Base-by-base conservation (phyloP, 1,140 invertebrate genomes). In the Cherax destructor region DNA sequence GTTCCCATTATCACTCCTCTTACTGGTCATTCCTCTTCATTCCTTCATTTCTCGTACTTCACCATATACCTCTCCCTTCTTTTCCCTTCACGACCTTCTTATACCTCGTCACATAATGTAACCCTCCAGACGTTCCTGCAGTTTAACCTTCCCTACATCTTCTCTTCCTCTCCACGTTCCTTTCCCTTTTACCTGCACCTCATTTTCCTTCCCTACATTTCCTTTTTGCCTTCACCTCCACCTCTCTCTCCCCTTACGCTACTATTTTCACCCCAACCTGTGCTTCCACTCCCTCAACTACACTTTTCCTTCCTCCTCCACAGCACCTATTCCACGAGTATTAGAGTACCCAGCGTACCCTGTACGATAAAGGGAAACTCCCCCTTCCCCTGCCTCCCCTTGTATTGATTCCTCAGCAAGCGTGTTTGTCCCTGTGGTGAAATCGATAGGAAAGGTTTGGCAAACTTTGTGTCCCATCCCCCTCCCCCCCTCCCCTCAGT, bases 381-480 rank as follows among this genome's bases (percentile, higher is more conserved):
- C 18, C 18, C 69, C 3, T 21, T 30, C 69, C 69, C n/a, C 21
- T 74, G 24, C 11, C 24, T 24, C 69, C 69, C 24, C 69, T 30
- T 10, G n/a, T 74, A 74, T 74, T 74, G 69, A 74, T 83, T 61
- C 30, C 80, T 61, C 80, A 21, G n/a, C 24, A 11, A 16, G 52
- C 80, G 52, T 83, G 80, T 83, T 83, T 83, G 80, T 83, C 80
- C 59, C 18, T 59, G 59, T 13, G 10, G 30, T 61, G 59, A 83
- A 56, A 83, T 83, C 80, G 80, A 83, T 83, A 83, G 52, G 9
- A 30, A 52, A 83, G 80, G 80, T 83, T 83, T 59, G 52, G 52
- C 56, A 83, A 61, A 83, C 69, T 85, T 72, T 85, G 30, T 18
- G 16, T 69, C 18, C 18, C 16, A 5, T 6, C 30, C 65, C 65